Base-by-base conservation (phyloP, 2,888 invertebrate species). In the Papilio protenor region DNA sequence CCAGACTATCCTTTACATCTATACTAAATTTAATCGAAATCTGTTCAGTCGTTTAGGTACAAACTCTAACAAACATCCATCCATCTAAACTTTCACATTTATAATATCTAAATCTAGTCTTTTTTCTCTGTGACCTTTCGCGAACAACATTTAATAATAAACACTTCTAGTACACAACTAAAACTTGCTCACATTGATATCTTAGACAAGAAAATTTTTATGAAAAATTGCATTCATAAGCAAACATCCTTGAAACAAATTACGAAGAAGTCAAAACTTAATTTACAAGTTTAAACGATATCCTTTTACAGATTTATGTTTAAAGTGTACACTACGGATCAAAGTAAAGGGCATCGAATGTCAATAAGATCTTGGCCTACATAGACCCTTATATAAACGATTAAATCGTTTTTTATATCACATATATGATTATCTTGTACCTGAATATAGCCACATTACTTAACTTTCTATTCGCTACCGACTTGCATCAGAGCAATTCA, bases 281-380 rank as follows among this genome's bases (percentile, higher is more conserved):
- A 59, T 21, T 59, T 74, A 75, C 69, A n/a, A 55, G 69, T 69
- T 75, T 45, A 23, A 21, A 55, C 52, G 64, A 21, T 70, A 70
- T 57, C 69, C 55, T 69, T 70, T 57, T 45, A 14, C 11, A 33
- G 49, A 21, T n/a, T 14, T 49, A 40, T n/a, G 52, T 49, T 74
- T 75, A 23, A 16, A n/a, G 40, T 40, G 1, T 47, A 73, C 14
- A 12, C 0, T 55, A 49, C 49, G 10, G 18, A 27, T 66, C 52
- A 40, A 21, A 69, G 75, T 69, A 66, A 75, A 75, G 75, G 69
- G 75, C 69, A 11, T 55, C 2, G 45, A 75, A 69, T 75, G 69
- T 69, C 66, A 75, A 52, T 57, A 52, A 18, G 75, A 57, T 55
- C 75, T 75, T 75, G 75, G 45, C 52, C 66, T 45, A 69, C 66